Base-by-base conservation (phyloP, 2,888 invertebrate species). In the Sesamia inferens region DNA sequence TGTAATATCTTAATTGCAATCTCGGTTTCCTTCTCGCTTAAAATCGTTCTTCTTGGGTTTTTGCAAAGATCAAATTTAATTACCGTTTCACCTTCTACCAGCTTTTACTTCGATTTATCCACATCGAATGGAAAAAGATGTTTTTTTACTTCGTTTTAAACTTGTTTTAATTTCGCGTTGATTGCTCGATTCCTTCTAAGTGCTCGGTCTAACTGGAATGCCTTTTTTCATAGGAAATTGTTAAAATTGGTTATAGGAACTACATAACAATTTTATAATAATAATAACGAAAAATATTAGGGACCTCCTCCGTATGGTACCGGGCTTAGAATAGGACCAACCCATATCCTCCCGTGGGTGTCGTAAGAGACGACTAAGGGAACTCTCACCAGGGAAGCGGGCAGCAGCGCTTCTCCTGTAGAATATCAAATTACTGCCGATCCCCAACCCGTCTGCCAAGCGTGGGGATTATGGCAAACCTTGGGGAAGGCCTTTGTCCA, bases 21-120 rank as follows among this genome's bases (percentile, higher is more conserved):
- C 81, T 81, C 48, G 58, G 72, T 85, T 79, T 68, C 73, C 59
- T 47, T 76, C 65, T 84, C 76, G 24, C 63, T 76, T 77, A 74
- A 82, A 82, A 75, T 76, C 69, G 54, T 69, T 57, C 61, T 65
- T 59, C 61, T 54, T 59, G 57, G 55, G 74, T 86, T 84, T 76
- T 80, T 74, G 62, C 77, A 66, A 75, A 82, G 74, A 85, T 79
- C 82, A 78, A 85, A 86, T 86, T 82, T 82, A 84, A 86, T 86
- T 84, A 80, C 67, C 77, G 67, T 75, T 79, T 79, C 57, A 80
- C 76, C 76, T 81, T 70, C 55, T 16, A 64, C 68, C 70, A 65
- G 68, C 51, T 79, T 78, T 81, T 71, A 76, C 74, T 74, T 75
- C 31, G 84, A 78, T 81, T 78, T 84, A 79, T 81, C 74, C 68